phyloP scores from a whole-genome alignment of 2,888 invertebrate genomes.

The Hyposoter didymator region DNA sequence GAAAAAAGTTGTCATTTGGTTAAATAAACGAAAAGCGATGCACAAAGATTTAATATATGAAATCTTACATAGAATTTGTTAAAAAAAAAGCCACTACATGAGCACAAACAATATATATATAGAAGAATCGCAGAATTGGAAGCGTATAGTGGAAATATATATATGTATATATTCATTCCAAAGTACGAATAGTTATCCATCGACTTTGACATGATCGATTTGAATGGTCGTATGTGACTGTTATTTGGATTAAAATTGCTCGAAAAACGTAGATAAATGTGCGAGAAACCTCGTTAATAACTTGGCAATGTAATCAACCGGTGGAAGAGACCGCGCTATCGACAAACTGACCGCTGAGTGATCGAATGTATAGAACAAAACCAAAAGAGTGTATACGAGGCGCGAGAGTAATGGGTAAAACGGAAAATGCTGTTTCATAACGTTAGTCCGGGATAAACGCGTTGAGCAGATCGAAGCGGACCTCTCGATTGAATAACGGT shows the following conservation, averaged over 20 bases:
- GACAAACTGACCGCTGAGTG: neutral
- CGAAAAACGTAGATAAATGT: neutral
- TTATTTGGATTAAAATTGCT: neutral
- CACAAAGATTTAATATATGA: constrained; percentile 18
- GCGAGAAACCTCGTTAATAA: neutral
- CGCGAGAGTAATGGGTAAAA: neutral
- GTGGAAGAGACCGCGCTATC: neutral
- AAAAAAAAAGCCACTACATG: neutral
- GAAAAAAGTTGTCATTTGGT: constrained; percentile 8
- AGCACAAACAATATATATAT: constrained; percentile 20
- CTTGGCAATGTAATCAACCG: neutral
- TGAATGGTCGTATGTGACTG: neutral
- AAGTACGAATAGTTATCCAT: neutral
- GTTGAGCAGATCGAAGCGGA: constrained; percentile 4
- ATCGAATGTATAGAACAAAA: neutral
- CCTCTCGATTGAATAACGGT: constrained; percentile 7
- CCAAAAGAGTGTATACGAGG: neutral
- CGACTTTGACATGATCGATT: neutral
- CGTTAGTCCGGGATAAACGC: neutral
- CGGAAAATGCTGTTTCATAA: neutral
- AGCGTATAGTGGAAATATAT: neutral
- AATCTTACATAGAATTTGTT: constrained; percentile 7
- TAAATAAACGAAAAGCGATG: constrained; percentile 6
- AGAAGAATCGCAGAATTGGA: constrained; percentile 18
- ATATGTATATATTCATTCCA: neutral